Percentiles rank a stretch among this genome's conserved stretches.
phyloP scores from a whole-genome alignment of 2,888 invertebrate genomes.

The Temnothorax rugatulus region DNA sequence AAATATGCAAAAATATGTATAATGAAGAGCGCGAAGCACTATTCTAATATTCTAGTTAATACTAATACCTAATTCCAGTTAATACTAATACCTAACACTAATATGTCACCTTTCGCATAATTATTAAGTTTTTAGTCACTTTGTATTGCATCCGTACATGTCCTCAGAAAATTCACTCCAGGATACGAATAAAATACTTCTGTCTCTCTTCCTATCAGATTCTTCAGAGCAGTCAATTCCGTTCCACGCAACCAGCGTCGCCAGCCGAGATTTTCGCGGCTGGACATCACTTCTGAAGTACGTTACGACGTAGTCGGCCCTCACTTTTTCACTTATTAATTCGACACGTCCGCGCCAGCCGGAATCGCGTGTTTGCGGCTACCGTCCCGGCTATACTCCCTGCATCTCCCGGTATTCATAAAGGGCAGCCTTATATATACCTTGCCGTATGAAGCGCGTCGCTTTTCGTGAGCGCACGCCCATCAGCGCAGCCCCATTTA shows the following conservation, averaged over 20 bases:
- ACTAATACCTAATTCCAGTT: neutral
- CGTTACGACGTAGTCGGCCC: slow-evolving; percentile 47
- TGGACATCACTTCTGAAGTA: slow-evolving; percentile 52
- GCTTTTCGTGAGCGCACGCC: slow-evolving; percentile 64
- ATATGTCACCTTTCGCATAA: neutral
- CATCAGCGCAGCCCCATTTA: slow-evolving; percentile 41
- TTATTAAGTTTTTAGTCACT: neutral
- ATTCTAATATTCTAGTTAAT: neutral
- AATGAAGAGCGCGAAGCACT: neutral
- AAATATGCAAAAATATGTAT: neutral
- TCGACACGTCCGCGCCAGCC: slow-evolving; percentile 64
- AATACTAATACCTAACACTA: neutral
- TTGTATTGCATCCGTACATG: neutral
- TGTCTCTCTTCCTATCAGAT: neutral
- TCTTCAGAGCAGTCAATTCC: slow-evolving; percentile 20
- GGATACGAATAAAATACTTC: neutral
- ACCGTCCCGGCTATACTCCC: slow-evolving; percentile 39
- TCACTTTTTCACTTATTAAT: slow-evolving; percentile 71
- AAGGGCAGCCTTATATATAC: slow-evolving; percentile 78
- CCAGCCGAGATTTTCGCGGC: slow-evolving; percentile 41
- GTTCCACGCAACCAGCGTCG: neutral
- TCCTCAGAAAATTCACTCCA: neutral
- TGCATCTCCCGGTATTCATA: slow-evolving; percentile 80
- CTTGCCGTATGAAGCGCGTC: slow-evolving; percentile 52
- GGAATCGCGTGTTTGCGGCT: slow-evolving; percentile 77